Base-by-base conservation (phyloP, 2,113 vertebrate genomes). In the Syngnathus scovelli region DNA sequence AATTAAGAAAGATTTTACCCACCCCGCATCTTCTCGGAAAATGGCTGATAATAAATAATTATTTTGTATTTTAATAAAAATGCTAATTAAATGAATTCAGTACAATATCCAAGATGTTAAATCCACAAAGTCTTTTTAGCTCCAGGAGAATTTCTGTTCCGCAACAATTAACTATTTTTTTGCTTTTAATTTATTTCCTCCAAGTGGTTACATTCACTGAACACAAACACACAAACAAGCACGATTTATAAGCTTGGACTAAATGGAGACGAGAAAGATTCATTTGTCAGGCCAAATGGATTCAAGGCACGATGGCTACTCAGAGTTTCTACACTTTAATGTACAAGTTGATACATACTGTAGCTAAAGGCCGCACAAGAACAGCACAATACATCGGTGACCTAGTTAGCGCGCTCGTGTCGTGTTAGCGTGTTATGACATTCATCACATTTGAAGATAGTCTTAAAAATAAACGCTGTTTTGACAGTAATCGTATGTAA, bases 271-370 rank as follows among this genome's bases (percentile, higher is more conserved):
- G 54, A 49, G 33, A 51, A 51, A 38, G 37, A 76, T 66, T 80
- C 81, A 86, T 82, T 79, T 70, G 78, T 70, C 16, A 48, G 68
- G n/a, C 38, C 49, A 69, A 75, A 78, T 43, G 41, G 67, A 74
- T 70, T 78, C 44, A 71, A 66, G 75, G 77, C 77, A 71, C 69
- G 67, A 64, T 19, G 70, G 58, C 23, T 1, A 18, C 48, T 58
- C 67, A 36, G 33, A 9, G 68, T 56, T 27, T 56, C 21, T 7
- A 7, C 54, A 13, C 12, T 56, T 23, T 3, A 33, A 56, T 15
- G 54, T 5, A 56, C 11, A 27, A 55, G 21, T 13, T 55, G 52
- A 27, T 55, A n/a, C 58, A n/a, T 18, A 12, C 38, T 21, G 60
- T 61, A n/a, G 58, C 36, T 15, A 27, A 5, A 4, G 7, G 48